Evolutionary conservation across 2,888 invertebrate species (phyloP).

Genomic region (Euplexia lucipara): DNA sequence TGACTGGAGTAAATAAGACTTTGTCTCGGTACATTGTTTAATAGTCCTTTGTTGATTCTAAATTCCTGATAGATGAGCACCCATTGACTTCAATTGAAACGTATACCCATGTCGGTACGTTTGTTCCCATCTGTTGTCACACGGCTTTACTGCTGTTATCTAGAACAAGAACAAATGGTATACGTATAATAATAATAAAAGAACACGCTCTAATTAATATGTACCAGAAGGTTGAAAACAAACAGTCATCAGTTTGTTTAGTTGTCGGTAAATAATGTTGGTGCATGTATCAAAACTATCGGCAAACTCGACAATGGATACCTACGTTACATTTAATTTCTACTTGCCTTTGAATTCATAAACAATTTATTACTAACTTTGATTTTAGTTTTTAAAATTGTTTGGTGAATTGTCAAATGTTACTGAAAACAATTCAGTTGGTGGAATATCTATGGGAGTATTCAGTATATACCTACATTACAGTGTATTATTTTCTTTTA

Average conservation of each 20-base stretch:
- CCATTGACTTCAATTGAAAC: conserved; percentile 23
- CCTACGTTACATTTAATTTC: neutral
- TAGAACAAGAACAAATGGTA: conserved; percentile 12
- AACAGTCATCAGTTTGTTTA: conserved; percentile 8
- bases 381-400: conserved; percentile 1
- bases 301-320: conserved; percentile 6
- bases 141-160: conserved; percentile 15
- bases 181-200: conserved; percentile 20
- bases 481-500: too few species aligned
- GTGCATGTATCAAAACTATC: conserved; percentile 39
- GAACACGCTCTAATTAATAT: conserved; percentile 12
- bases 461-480: too few species aligned
- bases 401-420: conserved; percentile 9
- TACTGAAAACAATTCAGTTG: conserved; percentile 13
- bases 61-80: conserved; percentile 4
- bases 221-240: conserved; percentile 31
- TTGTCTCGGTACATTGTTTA: conserved; percentile 32
- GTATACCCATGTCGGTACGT: conserved; percentile 5
- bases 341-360: neutral
- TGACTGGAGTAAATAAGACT: conserved; percentile 32
- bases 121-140: conserved; percentile 22
- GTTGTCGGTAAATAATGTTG: conserved; percentile 41
- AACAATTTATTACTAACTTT: conserved; percentile 1
- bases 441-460: too few species aligned
- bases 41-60: conserved; percentile 47